phyloP scores from a whole-genome alignment of 2,113 vertebrate genomes.

The Amblyopsis rosae region DNA sequence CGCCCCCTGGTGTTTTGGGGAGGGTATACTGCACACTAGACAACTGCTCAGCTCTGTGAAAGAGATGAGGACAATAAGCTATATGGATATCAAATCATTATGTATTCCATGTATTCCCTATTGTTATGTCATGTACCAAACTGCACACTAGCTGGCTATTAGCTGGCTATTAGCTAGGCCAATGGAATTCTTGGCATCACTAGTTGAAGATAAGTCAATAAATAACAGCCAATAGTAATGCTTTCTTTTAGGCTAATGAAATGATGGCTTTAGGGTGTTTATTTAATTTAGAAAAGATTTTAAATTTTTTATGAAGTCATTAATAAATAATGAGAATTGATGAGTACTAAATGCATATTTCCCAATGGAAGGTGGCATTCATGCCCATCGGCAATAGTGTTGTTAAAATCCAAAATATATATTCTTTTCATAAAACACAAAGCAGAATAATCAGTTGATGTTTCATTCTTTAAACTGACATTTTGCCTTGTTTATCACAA shows the following conservation, averaged over 20 bases:
- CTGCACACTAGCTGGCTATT: background rate
- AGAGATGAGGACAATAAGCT: background rate
- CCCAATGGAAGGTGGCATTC: too few relatives aligned
- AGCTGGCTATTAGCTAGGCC: background rate
- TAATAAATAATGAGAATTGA: too few relatives aligned
- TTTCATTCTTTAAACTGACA: background rate
- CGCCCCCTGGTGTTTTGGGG: constrained; percentile 94
- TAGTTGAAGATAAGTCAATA: background rate
- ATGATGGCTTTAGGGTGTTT: background rate
- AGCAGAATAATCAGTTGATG: background rate
- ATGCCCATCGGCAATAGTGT: too few relatives aligned
- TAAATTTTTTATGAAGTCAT: background rate
- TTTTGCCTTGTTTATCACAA: background rate
- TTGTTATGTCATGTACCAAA: background rate
- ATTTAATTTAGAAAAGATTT: background rate
- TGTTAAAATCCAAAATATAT: too few relatives aligned
- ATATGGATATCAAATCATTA: background rate
- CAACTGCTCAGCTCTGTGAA: constrained; percentile 90
- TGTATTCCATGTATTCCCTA: background rate
- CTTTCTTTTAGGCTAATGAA: background rate
- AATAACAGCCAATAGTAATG: background rate
- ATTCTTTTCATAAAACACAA: too few relatives aligned
- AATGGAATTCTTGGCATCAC: background rate
- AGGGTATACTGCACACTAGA: constrained; percentile 98
- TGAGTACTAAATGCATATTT: too few relatives aligned